Percentiles rank a stretch among this genome's conserved stretches.
Evolutionary conservation across 2,797 vertebrate species (phyloP).

Genomic region (Oreochromis mossambicus): DNA sequence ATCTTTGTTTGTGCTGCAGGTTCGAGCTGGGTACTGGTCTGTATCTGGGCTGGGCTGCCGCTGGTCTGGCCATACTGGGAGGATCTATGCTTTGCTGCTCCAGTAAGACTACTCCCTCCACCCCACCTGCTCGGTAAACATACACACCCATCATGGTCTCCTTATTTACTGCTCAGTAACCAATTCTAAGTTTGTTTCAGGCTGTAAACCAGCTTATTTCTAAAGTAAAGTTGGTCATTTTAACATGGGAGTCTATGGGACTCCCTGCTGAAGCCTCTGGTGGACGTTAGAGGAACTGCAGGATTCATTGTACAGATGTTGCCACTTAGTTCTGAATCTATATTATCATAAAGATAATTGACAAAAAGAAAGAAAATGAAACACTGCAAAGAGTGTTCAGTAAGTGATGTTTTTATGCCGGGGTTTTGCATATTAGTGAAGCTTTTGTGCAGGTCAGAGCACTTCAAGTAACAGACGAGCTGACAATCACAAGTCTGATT

Average conservation of each 20-base stretch:
- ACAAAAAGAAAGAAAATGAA: background rate
- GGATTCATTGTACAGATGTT: background rate
- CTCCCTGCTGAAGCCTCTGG: fast-evolving
- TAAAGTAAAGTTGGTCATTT: background rate
- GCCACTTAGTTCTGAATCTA: fast-evolving
- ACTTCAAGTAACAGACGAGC: background rate
- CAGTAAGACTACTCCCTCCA: conserved; percentile 49
- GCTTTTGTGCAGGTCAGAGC: background rate
- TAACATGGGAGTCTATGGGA: background rate
- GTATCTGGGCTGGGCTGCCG: conserved; percentile 84
- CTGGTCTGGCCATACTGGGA: conserved; percentile 75
- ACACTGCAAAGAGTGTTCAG: background rate
- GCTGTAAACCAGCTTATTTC: background rate
- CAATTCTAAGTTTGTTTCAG: background rate
- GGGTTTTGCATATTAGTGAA: background rate
- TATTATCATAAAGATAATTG: background rate
- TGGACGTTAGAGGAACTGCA: background rate
- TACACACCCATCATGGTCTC: fast-evolving
- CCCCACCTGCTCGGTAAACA: conserved; percentile 16
- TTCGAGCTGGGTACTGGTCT: conserved; percentile 84
- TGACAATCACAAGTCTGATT: background rate
- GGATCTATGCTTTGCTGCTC: conserved; percentile 81
- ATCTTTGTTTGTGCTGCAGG: conserved; percentile 52
- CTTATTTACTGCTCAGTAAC: background rate
- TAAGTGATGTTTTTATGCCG: background rate